These are phyloP conservation scores for Meloidogyne floridensis DNA, from an alignment of 1,140 invertebrate genomes.

Conservation along the genomic window DNA sequence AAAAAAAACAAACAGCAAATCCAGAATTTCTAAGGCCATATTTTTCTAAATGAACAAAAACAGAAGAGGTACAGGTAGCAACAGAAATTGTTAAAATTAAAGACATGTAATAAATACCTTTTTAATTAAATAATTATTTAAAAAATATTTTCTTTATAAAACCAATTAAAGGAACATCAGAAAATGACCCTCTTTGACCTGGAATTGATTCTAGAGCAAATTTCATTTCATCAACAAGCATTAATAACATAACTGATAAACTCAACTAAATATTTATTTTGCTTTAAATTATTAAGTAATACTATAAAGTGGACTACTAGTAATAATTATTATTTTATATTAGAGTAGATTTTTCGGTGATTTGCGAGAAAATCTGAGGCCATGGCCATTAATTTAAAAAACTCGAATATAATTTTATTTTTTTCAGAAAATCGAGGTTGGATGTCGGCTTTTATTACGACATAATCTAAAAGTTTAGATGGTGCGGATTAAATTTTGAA, in stretches of 20 bases:
- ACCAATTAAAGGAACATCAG: constrained; percentile 62
- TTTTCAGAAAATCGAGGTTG: no score
- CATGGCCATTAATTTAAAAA: no score
- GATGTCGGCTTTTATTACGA: no score
- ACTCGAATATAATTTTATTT: no score
- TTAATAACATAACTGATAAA: constrained; percentile 63
- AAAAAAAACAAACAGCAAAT: constrained; percentile 42
- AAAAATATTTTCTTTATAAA: constrained; percentile 18
- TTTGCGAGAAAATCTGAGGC: no score
- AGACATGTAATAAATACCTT: constrained; percentile 63
- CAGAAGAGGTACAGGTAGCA: constrained; percentile 63
- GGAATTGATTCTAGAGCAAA: constrained; percentile 64
- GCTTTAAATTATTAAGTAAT: no score
- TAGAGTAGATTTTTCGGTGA: no score
- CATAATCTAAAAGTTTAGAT: no score
- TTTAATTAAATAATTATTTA: constrained; percentile 14
- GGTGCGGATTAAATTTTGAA: no score
- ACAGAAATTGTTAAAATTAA: constrained; percentile 61
- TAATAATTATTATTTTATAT: no score
- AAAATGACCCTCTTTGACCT: constrained; percentile 62
- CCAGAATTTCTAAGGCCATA: constrained; percentile 59
- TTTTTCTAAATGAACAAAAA: constrained; percentile 64
- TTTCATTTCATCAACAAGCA: constrained; percentile 66
- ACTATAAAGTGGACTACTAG: no score
- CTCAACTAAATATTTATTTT: constrained; percentile 35